Evolutionary conservation across 2,113 vertebrate species (phyloP).

Genomic region (Peromyscus leucopus): DNA sequence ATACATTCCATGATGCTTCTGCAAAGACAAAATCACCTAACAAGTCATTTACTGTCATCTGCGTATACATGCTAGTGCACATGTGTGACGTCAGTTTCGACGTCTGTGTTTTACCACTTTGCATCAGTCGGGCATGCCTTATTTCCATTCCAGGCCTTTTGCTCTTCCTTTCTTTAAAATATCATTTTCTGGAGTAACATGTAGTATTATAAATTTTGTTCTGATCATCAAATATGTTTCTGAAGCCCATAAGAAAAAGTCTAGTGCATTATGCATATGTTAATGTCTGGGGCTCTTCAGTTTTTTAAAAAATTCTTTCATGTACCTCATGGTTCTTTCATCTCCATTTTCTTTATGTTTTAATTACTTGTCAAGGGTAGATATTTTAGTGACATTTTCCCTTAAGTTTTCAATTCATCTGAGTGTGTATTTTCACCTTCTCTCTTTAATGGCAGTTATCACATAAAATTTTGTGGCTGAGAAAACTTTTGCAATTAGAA

Average conservation of each 20-base stretch:
- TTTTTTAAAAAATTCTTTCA: neutral
- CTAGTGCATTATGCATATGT: neutral
- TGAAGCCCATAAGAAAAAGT: neutral
- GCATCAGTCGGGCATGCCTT: neutral
- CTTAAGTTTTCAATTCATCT: neutral
- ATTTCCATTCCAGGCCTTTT: neutral
- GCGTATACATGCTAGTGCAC: no score
- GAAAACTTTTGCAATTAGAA: neutral
- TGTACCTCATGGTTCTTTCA: neutral
- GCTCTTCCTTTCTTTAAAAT: neutral
- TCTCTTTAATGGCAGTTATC: neutral
- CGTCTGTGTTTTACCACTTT: neutral
- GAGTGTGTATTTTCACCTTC: neutral
- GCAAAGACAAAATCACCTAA: neutral
- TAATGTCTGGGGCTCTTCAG: neutral
- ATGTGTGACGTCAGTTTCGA: neutral
- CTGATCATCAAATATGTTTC: neutral
- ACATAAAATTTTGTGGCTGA: neutral
- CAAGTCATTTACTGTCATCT: neutral
- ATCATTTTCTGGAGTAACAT: neutral
- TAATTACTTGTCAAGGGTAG: neutral
- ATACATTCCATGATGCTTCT: neutral
- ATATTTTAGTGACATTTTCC: neutral
- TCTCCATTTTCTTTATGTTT: neutral
- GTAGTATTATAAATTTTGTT: neutral